Evolutionary conservation across 1,140 invertebrate species (phyloP), one percentile per base, ranked within the genome.

Genomic region (Drosophila parvula): DNA sequence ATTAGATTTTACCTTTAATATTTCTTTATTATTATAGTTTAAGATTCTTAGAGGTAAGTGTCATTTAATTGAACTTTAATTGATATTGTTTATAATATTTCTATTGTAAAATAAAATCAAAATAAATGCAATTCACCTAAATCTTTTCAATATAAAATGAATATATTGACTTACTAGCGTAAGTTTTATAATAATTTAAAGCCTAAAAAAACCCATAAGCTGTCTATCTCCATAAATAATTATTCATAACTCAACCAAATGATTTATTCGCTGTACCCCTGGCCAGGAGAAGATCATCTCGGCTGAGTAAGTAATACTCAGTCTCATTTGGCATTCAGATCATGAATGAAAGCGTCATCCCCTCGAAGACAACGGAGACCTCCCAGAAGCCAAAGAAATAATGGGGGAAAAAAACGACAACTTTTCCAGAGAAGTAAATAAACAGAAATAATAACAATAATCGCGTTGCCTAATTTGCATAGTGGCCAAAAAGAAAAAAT

Each of bases 311-410:
- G 64, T 43, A 68, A 61, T 51, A 62, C 45, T 51, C 34, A 32
- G 43, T 43, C 60, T 61, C 61, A 83, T 88, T 88, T 83, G 51
- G 40, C 58, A 88, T 88, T 83, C 83, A 79, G 30, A 63, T 77
- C 83, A 89, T 78, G 86, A 67, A 79, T 64, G 48, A 74, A 83
- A 78, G 79, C 83, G 80, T 89, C 79, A 89, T 60, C 48, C 40
- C 36, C 12, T 30, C 12, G 14, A 58, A 71, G 51, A 28, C 41
- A 69, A 53, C 27, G 34, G 28, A 53, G 83, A 89, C 83, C 83
- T 82, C 83, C 79, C 83, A 88, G 84, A 47, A 79, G 71, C 51
- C 18, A 38, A 41, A 53, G n/a, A 60, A 50, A 30, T 12, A 50
- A 11, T n/a, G n/a, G n/a, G n/a, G 32, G 11, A 4, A 50, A 34